A percentile compares a stretch with the other conserved stretches of the same genome.
Evolutionary conservation across 2,888 invertebrate species (phyloP).

Genomic region (Pinctada fucata): DNA sequence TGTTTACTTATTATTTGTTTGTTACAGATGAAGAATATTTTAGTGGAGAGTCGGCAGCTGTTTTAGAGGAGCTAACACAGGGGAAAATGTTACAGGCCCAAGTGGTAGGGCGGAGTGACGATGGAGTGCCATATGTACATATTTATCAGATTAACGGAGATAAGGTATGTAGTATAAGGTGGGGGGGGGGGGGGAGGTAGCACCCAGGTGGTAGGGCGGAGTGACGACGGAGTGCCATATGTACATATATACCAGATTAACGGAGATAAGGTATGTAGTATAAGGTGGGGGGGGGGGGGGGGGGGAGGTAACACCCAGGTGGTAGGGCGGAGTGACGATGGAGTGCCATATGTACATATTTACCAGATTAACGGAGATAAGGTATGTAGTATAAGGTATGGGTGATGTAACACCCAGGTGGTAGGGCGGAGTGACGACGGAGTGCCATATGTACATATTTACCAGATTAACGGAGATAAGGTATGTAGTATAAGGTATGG

Average conservation of each 20-base stretch:
- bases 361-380: conserved; percentile 77
- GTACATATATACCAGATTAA: conserved; percentile 84
- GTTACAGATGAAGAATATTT: conserved; percentile 79
- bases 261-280: conserved; percentile 52
- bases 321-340: conserved; percentile 86
- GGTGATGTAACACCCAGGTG: conserved; percentile 82
- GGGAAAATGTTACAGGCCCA: conserved; percentile 92
- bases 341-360: conserved; percentile 88
- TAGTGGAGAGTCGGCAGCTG: conserved; percentile 87
- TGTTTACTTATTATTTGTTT: not conserved
- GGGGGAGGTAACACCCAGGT: conserved; percentile 82
- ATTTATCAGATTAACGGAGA: conserved; percentile 80
- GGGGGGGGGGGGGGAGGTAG: too few relatives aligned
- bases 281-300: too few relatives aligned
- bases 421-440: conserved; percentile 87
- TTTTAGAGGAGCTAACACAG: conserved; percentile 88
- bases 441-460: conserved; percentile 89
- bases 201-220: conserved; percentile 89
- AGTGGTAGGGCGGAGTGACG: conserved; percentile 87
- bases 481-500: conserved; percentile 36
- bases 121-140: conserved; percentile 88
- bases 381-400: conserved; percentile 37
- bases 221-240: conserved; percentile 86
- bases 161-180: conserved; percentile 46
- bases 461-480: conserved; percentile 72